A percentile compares a stretch with the other conserved stretches of the same genome.
Conservation (phyloP, 2,113 vertebrate species). For the Myotis brandtii region DNA sequence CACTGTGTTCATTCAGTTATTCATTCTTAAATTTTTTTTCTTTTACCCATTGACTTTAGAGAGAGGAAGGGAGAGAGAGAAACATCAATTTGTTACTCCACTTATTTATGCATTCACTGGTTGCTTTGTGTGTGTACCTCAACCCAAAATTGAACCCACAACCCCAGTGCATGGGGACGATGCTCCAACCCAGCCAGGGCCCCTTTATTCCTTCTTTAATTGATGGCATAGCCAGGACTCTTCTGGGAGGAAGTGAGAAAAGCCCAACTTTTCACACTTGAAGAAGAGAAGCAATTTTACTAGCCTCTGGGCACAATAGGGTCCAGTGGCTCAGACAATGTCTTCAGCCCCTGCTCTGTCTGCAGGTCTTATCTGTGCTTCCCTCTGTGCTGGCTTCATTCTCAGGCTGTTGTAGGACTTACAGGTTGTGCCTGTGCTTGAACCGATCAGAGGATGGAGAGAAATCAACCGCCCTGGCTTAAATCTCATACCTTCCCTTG, state of each 20-base stretch:
- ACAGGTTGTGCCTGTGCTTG: background rate
- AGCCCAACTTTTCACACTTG: background rate
- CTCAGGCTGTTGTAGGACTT: background rate
- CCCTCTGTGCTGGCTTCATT: background rate
- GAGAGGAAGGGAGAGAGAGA: background rate
- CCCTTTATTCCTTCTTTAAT: background rate
- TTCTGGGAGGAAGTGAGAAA: conserved; percentile 10
- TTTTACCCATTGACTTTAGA: background rate
- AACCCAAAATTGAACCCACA: background rate
- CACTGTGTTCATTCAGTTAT: background rate
- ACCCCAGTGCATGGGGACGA: background rate
- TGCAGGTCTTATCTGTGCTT: background rate
- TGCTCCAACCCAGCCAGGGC: background rate
- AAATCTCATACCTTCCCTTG: background rate
- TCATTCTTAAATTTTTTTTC: background rate
- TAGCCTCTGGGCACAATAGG: background rate
- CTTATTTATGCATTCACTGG: background rate
- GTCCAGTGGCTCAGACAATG: background rate
- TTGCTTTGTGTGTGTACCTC: background rate
- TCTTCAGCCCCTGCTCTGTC: background rate
- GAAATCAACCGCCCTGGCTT: background rate
- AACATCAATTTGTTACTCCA: background rate
- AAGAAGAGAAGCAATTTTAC: background rate
- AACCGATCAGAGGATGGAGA: background rate
- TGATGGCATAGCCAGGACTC: background rate